Percentiles rank a stretch among this genome's conserved stretches.
These are phyloP conservation scores for Phoeniculus purpureus DNA, from an alignment of 2,797 vertebrate species.

Conservation along the genomic window DNA sequence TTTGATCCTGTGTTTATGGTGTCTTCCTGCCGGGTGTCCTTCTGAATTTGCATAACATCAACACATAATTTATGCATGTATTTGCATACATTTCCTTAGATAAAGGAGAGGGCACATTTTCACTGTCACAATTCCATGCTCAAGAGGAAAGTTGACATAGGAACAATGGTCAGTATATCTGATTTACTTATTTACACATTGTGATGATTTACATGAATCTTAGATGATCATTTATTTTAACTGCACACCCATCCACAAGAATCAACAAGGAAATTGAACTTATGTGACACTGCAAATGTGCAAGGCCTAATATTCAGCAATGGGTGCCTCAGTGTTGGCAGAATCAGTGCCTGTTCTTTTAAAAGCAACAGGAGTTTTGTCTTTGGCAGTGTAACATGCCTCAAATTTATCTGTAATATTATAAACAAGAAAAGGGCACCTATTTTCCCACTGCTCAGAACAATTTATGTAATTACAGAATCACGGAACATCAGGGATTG, in stretches of 20 bases:
- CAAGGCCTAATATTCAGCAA: background rate
- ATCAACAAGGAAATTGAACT: background rate
- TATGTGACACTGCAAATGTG: background rate
- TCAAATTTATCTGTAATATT: background rate
- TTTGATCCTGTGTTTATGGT: background rate
- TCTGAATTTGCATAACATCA: background rate
- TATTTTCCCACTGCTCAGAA: background rate
- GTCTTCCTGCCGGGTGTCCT: background rate
- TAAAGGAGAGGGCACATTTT: background rate
- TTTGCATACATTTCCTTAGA: accelerated
- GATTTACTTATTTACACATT: background rate
- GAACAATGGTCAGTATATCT: background rate
- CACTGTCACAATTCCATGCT: background rate
- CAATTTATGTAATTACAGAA: background rate
- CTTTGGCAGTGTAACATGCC: background rate
- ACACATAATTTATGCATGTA: background rate
- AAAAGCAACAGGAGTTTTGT: background rate
- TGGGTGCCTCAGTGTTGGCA: background rate
- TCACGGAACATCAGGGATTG: too few species aligned
- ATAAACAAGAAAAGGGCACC: background rate
- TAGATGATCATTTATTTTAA: background rate
- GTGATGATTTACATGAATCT: background rate
- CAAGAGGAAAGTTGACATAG: accelerated
- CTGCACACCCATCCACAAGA: background rate
- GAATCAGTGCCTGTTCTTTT: background rate